These are phyloP conservation scores for Cactoblastis cactorum DNA, from an alignment of 2,888 invertebrate genomes.

Conservation along the genomic window DNA sequence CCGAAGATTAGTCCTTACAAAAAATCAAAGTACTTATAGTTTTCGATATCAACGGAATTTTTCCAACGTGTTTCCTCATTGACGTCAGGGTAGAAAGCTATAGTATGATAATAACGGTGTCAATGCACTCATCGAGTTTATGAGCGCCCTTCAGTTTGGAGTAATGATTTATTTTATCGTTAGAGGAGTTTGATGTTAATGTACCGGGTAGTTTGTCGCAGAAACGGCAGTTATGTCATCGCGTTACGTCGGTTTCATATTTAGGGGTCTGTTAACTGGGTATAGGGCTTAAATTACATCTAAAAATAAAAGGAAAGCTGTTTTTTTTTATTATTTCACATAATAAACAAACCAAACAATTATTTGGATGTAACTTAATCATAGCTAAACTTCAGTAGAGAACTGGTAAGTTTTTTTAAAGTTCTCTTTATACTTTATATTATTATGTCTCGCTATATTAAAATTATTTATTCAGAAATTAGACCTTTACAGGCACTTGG, in stretches of 20 bases:
- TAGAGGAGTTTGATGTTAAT: slow-evolving; percentile 13
- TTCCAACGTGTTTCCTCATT: background rate
- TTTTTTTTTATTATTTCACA: too few relatives aligned
- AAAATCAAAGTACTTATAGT: too few relatives aligned
- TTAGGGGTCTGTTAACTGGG: slow-evolving; percentile 24
- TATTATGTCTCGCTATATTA: too few relatives aligned
- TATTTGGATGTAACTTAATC: too few relatives aligned
- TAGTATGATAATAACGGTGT: slow-evolving; percentile 25
- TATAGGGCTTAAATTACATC: slow-evolving; percentile 37
- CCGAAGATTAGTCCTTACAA: too few relatives aligned
- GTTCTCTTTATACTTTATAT: too few relatives aligned
- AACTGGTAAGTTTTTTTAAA: too few relatives aligned
- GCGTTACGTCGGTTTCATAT: slow-evolving; percentile 8
- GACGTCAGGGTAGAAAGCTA: background rate
- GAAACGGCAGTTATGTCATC: slow-evolving; percentile 11
- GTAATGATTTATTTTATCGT: slow-evolving; percentile 18
- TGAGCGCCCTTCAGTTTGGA: slow-evolving; percentile 10
- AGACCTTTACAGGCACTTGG: too few relatives aligned
- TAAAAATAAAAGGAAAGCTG: too few relatives aligned
- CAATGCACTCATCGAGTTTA: slow-evolving; percentile 14
- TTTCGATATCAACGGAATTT: background rate
- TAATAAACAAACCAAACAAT: too few relatives aligned
- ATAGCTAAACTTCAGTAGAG: too few relatives aligned
- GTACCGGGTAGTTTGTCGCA: slow-evolving; percentile 13
- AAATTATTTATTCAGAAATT: too few relatives aligned